Evolutionary conservation across 2,797 vertebrate genomes (phyloP), one percentile per base, ranked within the genome.

Genomic region (Prunella strophiata): DNA sequence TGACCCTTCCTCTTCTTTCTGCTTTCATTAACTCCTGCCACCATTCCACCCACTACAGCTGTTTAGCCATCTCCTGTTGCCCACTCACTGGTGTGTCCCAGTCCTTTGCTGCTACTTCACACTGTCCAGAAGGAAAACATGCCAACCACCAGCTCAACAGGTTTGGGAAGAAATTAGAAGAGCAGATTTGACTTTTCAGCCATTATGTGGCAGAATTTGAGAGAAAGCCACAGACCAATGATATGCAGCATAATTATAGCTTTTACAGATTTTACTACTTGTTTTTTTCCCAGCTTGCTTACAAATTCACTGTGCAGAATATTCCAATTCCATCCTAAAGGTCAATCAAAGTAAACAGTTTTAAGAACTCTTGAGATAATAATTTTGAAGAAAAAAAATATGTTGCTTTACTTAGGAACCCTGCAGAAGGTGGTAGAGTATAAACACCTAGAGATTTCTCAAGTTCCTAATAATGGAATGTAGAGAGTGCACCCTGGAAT

Each of bases 41-140:
- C 58, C 43, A 59, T 85, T 77, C 84, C 71, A 90, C 71, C 84
- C 50, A 62, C 63, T 54, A 40, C 88, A 93, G 71, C 78, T 97
- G 86, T 65, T 95, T 1, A 0, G 6, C 32, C 34, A 43, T 29
- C 83, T 82, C 72, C 52, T 82, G 43, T 21, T 94, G 66, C 42
- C 71, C 57, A 26, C 36, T 57, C 40, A 40, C 10, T 29, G 3
- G 4, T 9, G 4, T 40, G 27, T 48, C 38, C 21, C 54, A 42
- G 47, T 50, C 40, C 27, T 83, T 68, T 54, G 26, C 51, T 74
- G 36, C 38, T 73, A 32, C 47, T 57, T 74, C 55, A 22, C 21
- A 42, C 21, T 66, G 22, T 29, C 84, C 42, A 48, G 47, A 75
- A 79, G 25, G 30, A 71, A 90, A 80, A 77, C 27, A 58, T 8